Conservation (phyloP, 2,113 vertebrate species). For the Periophthalmus modestus region DNA sequence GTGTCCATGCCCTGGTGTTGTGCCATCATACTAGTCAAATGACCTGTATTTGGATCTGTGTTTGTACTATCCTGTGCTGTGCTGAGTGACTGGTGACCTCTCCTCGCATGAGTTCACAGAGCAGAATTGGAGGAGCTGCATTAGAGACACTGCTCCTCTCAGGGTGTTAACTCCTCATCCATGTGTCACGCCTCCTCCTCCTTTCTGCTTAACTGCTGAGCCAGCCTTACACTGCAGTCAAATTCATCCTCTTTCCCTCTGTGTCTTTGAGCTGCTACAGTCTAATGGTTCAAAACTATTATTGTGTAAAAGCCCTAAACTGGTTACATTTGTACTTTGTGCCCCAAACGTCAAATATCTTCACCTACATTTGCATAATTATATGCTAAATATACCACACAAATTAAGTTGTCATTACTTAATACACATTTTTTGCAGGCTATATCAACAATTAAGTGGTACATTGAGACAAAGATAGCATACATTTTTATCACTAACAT, state of each 20-base stretch:
- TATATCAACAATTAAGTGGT: not conserved
- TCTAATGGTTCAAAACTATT: not conserved
- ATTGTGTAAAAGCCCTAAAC: not conserved
- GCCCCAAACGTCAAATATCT: not conserved
- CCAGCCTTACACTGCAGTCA: conserved; percentile 32
- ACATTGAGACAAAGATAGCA: not conserved
- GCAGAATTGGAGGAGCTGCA: conserved; percentile 1
- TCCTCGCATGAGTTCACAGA: conserved; percentile 7
- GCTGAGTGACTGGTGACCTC: conserved; percentile 3
- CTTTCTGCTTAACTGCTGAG: conserved; percentile 32
- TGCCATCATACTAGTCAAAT: not conserved
- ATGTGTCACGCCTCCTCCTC: conserved; percentile 16
- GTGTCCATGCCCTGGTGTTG: not conserved
- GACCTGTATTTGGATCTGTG: conserved; percentile 13
- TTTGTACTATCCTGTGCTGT: not conserved
- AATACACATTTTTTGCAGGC: not conserved
- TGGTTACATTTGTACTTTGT: not conserved
- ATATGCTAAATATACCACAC: not conserved
- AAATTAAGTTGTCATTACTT: not conserved
- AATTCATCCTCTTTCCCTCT: conserved; percentile 32
- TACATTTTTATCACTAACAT: not conserved
- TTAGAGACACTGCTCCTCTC: not conserved
- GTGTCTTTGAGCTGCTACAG: conserved; percentile 27
- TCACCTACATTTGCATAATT: not conserved
- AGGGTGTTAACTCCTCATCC: conserved; percentile 28